Evolutionary conservation across 2,797 vertebrate genomes (phyloP).

Genomic region (Danio albolineatus): DNA sequence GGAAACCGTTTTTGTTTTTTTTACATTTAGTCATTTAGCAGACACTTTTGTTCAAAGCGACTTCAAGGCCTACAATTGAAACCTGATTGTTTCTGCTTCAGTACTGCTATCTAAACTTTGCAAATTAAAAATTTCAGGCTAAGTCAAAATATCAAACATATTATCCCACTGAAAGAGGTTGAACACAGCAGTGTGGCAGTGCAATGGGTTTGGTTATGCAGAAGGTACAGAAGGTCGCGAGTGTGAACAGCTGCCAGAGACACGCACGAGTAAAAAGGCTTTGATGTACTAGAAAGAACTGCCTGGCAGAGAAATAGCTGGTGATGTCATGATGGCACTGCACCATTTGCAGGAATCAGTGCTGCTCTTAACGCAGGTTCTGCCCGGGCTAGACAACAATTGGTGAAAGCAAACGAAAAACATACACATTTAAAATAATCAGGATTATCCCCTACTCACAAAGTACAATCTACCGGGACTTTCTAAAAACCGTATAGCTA

Average conservation of each 20-base stretch:
- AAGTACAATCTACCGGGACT: constrained; percentile 7
- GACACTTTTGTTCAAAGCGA: too few relatives aligned
- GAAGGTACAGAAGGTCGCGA: constrained; percentile 34
- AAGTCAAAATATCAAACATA: background rate
- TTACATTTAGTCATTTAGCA: too few relatives aligned
- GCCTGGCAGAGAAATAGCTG: background rate
- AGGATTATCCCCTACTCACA: constrained; percentile 10
- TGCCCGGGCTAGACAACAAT: background rate
- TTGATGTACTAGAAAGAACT: constrained; percentile 36
- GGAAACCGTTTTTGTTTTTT: background rate
- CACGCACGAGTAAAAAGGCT: constrained; percentile 23
- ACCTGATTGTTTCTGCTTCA: background rate
- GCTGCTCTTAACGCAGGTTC: background rate
- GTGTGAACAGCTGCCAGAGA: constrained; percentile 36
- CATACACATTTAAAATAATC: constrained; percentile 14
- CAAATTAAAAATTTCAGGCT: too few relatives aligned
- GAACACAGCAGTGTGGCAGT: constrained; percentile 13
- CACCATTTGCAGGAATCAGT: constrained; percentile 12
- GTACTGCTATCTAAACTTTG: background rate
- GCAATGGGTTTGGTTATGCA: constrained; percentile 13
- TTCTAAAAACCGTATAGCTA: constrained; percentile 12
- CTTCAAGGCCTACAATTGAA: too few relatives aligned
- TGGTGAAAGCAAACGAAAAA: background rate
- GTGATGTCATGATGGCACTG: constrained; percentile 2
- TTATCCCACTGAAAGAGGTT: background rate